These are phyloP conservation scores for Alloscopus bannaensis DNA, from an alignment of 2,888 invertebrate species.

Conservation along the genomic window DNA sequence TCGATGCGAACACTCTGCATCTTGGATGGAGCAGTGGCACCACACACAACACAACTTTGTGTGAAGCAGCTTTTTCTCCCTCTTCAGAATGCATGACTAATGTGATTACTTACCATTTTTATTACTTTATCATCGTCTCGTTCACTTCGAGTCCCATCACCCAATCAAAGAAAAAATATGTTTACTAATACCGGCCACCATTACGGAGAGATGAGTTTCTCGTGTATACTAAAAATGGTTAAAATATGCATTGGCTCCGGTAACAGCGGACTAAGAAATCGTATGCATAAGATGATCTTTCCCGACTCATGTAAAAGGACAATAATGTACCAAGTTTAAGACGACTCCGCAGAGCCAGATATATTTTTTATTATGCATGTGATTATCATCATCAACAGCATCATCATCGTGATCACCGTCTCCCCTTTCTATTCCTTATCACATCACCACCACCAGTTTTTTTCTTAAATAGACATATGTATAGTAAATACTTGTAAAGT, in stretches of 20 bases:
- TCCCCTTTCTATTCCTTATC: not conserved
- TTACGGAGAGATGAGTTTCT: too few species aligned
- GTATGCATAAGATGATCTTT: too few species aligned
- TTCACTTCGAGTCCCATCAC: not conserved
- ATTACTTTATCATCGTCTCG: conserved; percentile 19
- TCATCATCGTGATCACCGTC: not conserved
- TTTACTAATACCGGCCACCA: too few species aligned
- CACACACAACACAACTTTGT: too few species aligned
- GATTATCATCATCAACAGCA: conserved; percentile 18
- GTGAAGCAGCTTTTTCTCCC: too few species aligned
- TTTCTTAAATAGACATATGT: too few species aligned
- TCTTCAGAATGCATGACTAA: conserved; percentile 12
- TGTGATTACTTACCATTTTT: conserved; percentile 17
- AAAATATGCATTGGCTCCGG: not conserved
- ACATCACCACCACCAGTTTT: too few species aligned
- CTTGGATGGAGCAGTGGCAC: too few species aligned
- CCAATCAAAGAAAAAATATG: conserved; percentile 6
- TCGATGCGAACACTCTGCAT: too few species aligned
- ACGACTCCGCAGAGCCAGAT: not conserved
- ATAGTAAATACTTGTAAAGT: too few species aligned
- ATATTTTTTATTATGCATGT: conserved; percentile 32
- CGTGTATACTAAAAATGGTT: not conserved
- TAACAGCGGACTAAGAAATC: too few species aligned
- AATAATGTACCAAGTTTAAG: conserved; percentile 28
- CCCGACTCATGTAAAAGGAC: conserved; percentile 5